Base-by-base conservation (phyloP, 1,140 invertebrate species). In the Lordiphosa stackelbergi region DNA sequence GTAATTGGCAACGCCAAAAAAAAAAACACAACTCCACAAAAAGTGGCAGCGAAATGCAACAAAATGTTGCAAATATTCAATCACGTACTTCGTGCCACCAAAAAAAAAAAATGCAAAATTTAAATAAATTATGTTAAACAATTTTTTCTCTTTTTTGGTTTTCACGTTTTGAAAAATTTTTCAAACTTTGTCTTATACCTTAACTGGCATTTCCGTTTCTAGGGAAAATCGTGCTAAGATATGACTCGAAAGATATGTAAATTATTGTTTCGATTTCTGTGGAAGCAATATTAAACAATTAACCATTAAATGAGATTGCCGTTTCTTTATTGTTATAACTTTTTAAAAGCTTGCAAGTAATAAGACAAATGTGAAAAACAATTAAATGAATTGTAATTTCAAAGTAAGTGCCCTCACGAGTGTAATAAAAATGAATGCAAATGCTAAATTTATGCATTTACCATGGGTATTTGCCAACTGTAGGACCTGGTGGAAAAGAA, bases 1-100 rank as follows among this genome's bases (percentile, higher is more conserved):
- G 75, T 79, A 79, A 79, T 79, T 79, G 75, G 75, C 74, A 69
- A 73, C 69, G 55, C 73, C 73, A 75, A 75, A 73, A 69, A 73
- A 78, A 16, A 78, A 78, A 78, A 46, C 73, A 78, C 22, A 24
- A 24, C 22, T 34, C 22, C 2, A 24, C 22, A 37, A 35, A 43
- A 28, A 37, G 53, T 57, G 63, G 58, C 57, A 53, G 66, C 41
- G 57, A 81, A 79, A 75, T 60, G 58, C 66, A 68, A 64, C 71
- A 59, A 79, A 79, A 79, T 79, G 75, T 75, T 79, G 77, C 65
- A 79, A 81, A 79, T 79, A 83, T 79, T 79, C 75, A 79, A 79
- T 79, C 75, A 79, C 77, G 75, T 79, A 83, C 49, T 81, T 79
- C 75, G 75, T 79, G 75, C 75, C 75, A 83, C 77, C 66, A 58